phyloP scores from a whole-genome alignment of 2,113 vertebrate genomes.

The Bos javanicus region DNA sequence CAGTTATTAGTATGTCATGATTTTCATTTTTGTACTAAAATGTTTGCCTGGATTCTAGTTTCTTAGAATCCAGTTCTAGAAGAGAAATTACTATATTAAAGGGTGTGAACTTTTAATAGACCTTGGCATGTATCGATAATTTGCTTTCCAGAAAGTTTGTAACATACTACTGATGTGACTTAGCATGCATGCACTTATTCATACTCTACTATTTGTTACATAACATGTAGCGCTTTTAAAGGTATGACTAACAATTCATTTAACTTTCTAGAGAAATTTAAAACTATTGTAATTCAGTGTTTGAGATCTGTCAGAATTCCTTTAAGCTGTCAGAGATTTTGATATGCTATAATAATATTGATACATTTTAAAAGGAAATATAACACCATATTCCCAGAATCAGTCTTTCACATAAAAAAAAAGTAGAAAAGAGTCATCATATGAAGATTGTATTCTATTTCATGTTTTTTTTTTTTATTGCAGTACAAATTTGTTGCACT shows the following conservation, averaged over 20 bases:
- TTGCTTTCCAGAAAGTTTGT: constrained; percentile 26
- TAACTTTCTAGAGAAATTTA: constrained; percentile 50
- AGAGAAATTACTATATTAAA: constrained; percentile 51
- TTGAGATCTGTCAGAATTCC: constrained; percentile 51
- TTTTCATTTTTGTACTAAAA: constrained; percentile 35
- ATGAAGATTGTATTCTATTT: neutral
- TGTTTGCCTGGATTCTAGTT: neutral
- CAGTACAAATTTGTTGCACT: neutral
- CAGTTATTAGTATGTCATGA: neutral
- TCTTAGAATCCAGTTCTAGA: neutral
- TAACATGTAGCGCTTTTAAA: neutral
- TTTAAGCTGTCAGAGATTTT: constrained; percentile 25
- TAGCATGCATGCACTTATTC: neutral
- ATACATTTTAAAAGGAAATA: constrained; percentile 46
- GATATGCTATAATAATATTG: constrained; percentile 49
- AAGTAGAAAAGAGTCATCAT: neutral
- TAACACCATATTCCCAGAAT: constrained; percentile 20
- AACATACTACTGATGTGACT: neutral
- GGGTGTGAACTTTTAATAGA: constrained; percentile 13
- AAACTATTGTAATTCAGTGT: constrained; percentile 37
- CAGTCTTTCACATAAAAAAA: neutral
- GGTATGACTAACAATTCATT: constrained; percentile 47
- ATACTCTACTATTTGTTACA: constrained; percentile 10
- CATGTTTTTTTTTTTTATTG: neutral
- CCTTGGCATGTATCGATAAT: constrained; percentile 15